Conservation (phyloP, 2,113 vertebrate species). For the Chamaetylas fuelleborni region DNA sequence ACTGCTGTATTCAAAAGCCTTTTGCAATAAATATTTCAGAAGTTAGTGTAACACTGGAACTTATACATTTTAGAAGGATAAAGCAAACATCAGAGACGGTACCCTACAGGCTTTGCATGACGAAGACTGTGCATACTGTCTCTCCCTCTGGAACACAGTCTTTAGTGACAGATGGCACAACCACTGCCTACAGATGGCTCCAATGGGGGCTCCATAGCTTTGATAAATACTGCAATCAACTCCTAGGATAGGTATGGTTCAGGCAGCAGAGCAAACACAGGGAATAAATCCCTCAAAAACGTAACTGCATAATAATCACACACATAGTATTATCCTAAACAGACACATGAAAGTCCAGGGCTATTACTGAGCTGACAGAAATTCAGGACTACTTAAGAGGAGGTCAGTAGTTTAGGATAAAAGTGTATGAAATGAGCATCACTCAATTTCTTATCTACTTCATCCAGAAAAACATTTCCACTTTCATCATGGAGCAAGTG, state of each 20-base stretch:
- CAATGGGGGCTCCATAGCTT: constrained; percentile 51
- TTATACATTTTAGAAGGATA: neutral
- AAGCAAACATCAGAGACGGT: constrained; percentile 10
- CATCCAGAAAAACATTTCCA: constrained; percentile 51
- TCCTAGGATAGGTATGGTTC: constrained; percentile 56
- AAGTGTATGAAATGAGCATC: constrained; percentile 1
- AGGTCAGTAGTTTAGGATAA: constrained; percentile 17
- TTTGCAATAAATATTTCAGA: neutral
- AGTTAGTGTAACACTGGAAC: neutral
- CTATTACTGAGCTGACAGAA: constrained; percentile 11
- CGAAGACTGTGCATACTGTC: constrained; percentile 1
- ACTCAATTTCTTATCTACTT: constrained; percentile 27
- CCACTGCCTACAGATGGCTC: constrained; percentile 58
- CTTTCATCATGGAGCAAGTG: neutral
- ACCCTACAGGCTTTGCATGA: constrained; percentile 25
- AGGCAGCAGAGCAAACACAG: constrained; percentile 2
- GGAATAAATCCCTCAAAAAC: constrained; percentile 35
- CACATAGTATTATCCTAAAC: neutral
- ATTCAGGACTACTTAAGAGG: neutral
- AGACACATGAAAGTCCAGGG: constrained; percentile 6
- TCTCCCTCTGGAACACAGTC: constrained; percentile 45
- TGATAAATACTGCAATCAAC: constrained; percentile 68
- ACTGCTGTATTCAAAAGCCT: neutral
- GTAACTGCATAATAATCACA: constrained; percentile 11
- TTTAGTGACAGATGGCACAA: constrained; percentile 57